Conservation (phyloP, 2,113 vertebrate species). For the Vulpes vulpes region DNA sequence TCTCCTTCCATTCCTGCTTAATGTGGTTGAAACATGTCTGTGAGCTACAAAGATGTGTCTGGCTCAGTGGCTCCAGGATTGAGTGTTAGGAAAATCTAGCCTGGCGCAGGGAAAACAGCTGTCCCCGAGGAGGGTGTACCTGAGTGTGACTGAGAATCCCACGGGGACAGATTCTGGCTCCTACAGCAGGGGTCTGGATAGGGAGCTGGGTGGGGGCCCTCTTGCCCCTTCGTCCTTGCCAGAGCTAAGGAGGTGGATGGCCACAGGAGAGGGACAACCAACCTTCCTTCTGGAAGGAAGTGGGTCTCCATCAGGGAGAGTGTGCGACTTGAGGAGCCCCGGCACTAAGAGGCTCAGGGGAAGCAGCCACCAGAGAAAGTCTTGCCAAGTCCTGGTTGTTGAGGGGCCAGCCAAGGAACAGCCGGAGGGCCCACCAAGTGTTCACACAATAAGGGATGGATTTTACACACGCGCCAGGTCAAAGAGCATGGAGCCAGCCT, state of each 20-base stretch:
- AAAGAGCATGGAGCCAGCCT: not conserved
- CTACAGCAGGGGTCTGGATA: not conserved
- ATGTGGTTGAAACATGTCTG: not conserved
- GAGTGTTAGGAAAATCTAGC: not conserved
- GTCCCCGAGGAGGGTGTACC: accelerated
- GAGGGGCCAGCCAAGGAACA: not conserved
- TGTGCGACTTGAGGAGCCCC: not conserved
- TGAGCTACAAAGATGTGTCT: no score
- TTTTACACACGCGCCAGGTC: accelerated
- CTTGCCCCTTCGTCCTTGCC: not conserved
- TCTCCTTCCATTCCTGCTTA: not conserved
- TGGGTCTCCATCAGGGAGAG: not conserved
- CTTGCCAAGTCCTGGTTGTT: accelerated
- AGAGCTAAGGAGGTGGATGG: not conserved
- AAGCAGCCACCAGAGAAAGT: not conserved
- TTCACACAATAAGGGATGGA: not conserved
- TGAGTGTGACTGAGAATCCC: accelerated
- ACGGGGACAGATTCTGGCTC: not conserved
- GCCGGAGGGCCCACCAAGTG: not conserved
- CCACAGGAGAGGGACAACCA: not conserved
- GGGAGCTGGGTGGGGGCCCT: not conserved
- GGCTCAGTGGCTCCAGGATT: not conserved
- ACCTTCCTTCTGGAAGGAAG: not conserved
- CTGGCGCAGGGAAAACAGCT: accelerated
- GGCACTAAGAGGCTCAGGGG: not conserved